Evolutionary conservation across 30 jellyfish, hydroid and myxozoan genomes (phyloP).

Genomic region (Aurelia aurita): DNA sequence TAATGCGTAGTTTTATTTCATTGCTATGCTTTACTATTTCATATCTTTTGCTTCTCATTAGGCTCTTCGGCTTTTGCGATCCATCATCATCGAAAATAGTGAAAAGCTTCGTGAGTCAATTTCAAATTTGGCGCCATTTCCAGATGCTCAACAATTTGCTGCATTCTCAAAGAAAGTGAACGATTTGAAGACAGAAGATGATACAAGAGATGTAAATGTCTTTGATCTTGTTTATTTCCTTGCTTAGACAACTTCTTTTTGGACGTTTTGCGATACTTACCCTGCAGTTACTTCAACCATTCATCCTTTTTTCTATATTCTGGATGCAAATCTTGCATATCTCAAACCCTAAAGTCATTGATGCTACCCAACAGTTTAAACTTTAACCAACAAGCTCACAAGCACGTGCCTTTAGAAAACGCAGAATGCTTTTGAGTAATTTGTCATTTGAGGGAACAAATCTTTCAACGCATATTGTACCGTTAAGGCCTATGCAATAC

Average conservation of each 20-base stretch:
- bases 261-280: not conserved
- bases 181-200: slow-evolving; percentile 19
- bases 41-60: not conserved
- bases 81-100: slow-evolving; percentile 13
- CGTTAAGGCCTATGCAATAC: no score
- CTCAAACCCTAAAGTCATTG: no score
- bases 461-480: no score
- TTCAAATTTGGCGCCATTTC: slow-evolving; percentile 47
- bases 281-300: no score
- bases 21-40: not conserved
- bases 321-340: no score
- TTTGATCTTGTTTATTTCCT: not conserved
- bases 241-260: not conserved
- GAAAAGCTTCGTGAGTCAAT: slow-evolving; percentile 3
- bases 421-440: no score
- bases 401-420: no score
- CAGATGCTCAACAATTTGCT: slow-evolving; percentile 17
- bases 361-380: no score
- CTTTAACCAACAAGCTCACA: no score
- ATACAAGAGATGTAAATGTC: slow-evolving; percentile 31
- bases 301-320: no score
- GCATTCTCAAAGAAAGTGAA: slow-evolving; percentile 23
- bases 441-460: no score
- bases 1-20: not conserved
- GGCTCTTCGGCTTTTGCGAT: slow-evolving; percentile 50